Conservation (phyloP, 2,113 vertebrate species). For the Anoura caudifer region DNA sequence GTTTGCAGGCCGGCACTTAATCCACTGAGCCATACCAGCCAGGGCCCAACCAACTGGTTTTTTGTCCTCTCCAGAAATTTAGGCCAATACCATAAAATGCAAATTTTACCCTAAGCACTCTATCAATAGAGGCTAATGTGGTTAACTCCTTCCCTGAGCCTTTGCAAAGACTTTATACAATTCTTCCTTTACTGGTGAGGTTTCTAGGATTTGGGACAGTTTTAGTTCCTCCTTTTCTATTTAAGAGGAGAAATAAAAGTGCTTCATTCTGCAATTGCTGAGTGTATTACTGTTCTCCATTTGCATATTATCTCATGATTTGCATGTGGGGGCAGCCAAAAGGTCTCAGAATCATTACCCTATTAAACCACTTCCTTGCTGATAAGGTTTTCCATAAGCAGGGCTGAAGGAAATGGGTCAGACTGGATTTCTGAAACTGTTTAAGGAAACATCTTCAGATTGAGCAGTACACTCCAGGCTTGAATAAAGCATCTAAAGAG, state of each 20-base stretch:
- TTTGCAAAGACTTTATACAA: conserved; percentile 16
- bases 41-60: too few species aligned
- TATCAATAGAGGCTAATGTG: conserved; percentile 6
- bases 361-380: conserved; percentile 57
- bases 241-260: background rate
- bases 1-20: too few species aligned
- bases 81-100: background rate
- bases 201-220: background rate
- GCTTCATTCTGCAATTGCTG: background rate
- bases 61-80: background rate
- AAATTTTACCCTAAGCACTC: background rate
- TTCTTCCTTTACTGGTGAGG: conserved; percentile 18
- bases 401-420: conserved; percentile 37
- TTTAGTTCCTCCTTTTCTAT: background rate
- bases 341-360: conserved; percentile 47
- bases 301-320: conserved; percentile 30
- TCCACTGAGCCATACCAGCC: too few species aligned
- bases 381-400: conserved; percentile 49
- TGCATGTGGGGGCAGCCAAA: conserved; percentile 31
- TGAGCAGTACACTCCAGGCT: conserved; percentile 18
- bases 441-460: conserved; percentile 38
- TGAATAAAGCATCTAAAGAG: conserved; percentile 8
- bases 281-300: conserved; percentile 18
- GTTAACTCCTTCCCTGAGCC: conserved; percentile 8
- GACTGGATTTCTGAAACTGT: conserved; percentile 40